Evolutionary conservation across 2,888 invertebrate genomes (phyloP), one percentile per base, ranked within the genome.

Genomic region (Dascillus cervinus): DNA sequence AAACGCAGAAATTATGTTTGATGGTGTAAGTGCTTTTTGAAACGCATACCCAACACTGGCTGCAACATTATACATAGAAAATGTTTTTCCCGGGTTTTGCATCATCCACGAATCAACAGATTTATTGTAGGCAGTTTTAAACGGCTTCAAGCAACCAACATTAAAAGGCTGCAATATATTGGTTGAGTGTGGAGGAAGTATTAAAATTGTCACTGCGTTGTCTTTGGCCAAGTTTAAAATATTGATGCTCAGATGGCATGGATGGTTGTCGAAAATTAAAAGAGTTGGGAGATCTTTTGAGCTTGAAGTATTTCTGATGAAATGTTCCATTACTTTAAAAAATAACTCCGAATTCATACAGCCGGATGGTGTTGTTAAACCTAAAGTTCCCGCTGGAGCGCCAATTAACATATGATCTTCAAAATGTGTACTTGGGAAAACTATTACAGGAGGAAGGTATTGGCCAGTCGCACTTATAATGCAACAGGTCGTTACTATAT

Each of bases 121-220:
- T n/a, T n/a, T n/a, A n/a, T n/a, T n/a, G n/a, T n/a, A n/a, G n/a
- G n/a, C n/a, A n/a, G n/a, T n/a, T n/a, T n/a, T n/a, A n/a, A n/a
- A n/a, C n/a, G n/a, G n/a, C n/a, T n/a, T n/a, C n/a, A n/a, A n/a
- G n/a, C n/a, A n/a, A n/a, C n/a, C n/a, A n/a, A n/a, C n/a, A n/a
- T n/a, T n/a, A n/a, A n/a, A n/a, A n/a, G n/a, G n/a, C n/a, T n/a
- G n/a, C n/a, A n/a, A n/a, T n/a, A n/a, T 62, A 36, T 60, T 56
- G 20, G 52, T 54, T 31, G 54, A 59, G 44, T 66, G 61, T 13
- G 60, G 57, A 13, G 60, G 60, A 28, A 65, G 49, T n/a, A 59
- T 59, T 11, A 64, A 35, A 42, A 64, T 41, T 9, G 55, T 55
- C 9, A 65, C 53, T 6, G 62, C 60, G 46, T 57, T 55, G 21